These are phyloP conservation scores for Lepidurus arcticus DNA, from an alignment of 1,140 invertebrate genomes.

Conservation along the genomic window DNA sequence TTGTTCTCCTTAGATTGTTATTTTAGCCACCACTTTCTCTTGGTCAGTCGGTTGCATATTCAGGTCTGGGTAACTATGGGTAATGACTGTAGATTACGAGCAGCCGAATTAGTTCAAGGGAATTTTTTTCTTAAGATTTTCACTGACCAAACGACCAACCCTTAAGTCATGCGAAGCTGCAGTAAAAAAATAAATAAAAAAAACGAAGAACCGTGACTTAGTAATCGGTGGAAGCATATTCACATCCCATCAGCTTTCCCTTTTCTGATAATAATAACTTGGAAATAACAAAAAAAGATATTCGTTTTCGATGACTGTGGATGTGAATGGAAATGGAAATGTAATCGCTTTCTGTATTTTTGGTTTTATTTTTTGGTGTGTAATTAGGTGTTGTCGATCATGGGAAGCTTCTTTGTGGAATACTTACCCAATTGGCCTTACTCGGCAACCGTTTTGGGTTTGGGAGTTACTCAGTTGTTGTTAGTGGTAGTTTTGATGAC, in stretches of 20 bases:
- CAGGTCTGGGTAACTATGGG: neutral
- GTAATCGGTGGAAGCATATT: neutral
- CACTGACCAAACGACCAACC: neutral
- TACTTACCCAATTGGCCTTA: slow-evolving; percentile 43
- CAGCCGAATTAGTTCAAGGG: neutral
- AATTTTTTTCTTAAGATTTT: neutral
- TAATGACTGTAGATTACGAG: neutral
- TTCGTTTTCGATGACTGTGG: too few species aligned
- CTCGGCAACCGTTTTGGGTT: slow-evolving; percentile 44
- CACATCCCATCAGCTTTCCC: neutral
- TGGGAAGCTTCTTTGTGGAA: slow-evolving; percentile 46
- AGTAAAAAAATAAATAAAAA: neutral
- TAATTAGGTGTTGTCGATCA: slow-evolving; percentile 38
- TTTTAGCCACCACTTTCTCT: neutral
- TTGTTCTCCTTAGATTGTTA: neutral
- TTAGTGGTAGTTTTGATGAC: slow-evolving; percentile 49
- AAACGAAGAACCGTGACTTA: neutral
- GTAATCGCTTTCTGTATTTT: neutral
- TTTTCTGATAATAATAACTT: neutral
- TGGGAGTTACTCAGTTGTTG: slow-evolving; percentile 48
- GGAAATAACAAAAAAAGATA: too few species aligned
- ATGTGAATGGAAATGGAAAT: too few species aligned
- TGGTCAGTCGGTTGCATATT: slow-evolving; percentile 26
- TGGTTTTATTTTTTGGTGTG: slow-evolving; percentile 31
- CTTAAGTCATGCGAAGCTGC: neutral